Percentiles rank a stretch among this genome's conserved stretches.
Conservation (phyloP, 2,888 invertebrate genomes). For the Caenorhabditis uteleia region DNA sequence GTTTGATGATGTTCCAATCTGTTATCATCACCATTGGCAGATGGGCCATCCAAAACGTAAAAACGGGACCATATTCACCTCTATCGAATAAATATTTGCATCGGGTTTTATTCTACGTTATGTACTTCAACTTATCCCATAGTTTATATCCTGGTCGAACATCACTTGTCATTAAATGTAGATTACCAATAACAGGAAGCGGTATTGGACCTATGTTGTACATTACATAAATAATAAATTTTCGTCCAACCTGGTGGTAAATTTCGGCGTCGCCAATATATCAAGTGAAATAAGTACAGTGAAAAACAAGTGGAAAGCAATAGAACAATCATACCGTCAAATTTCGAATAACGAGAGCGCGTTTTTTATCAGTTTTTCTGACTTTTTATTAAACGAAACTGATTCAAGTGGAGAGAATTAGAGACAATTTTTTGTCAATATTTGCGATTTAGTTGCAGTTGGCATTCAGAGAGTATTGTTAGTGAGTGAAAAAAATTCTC, state of each 20-base stretch:
- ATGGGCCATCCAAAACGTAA: constrained; percentile 33
- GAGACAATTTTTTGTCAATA: too few species aligned
- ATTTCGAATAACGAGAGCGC: too few species aligned
- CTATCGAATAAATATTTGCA: constrained; percentile 10
- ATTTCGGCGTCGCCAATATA: constrained; percentile 31
- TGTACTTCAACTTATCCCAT: constrained; percentile 22
- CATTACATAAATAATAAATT: too few species aligned
- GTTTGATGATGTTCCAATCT: constrained; percentile 30
- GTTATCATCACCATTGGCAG: constrained; percentile 31
- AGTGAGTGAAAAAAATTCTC: too few species aligned
- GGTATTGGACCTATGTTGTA: constrained; percentile 38
- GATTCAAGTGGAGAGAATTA: too few species aligned
- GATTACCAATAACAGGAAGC: constrained; percentile 30
- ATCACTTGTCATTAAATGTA: constrained; percentile 16
- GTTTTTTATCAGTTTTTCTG: too few species aligned
- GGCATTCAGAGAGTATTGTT: too few species aligned
- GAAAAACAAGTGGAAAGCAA: neutral
- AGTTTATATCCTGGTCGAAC: constrained; percentile 32
- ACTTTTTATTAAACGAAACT: too few species aligned
- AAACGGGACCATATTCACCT: constrained; percentile 32
- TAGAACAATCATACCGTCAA: neutral
- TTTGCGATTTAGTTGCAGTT: too few species aligned
- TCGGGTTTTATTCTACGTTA: neutral
- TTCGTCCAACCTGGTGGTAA: constrained; percentile 42
- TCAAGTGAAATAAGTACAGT: constrained; percentile 8